Conservation (phyloP, 2,888 invertebrate species). For the Mimachlamys varia region DNA sequence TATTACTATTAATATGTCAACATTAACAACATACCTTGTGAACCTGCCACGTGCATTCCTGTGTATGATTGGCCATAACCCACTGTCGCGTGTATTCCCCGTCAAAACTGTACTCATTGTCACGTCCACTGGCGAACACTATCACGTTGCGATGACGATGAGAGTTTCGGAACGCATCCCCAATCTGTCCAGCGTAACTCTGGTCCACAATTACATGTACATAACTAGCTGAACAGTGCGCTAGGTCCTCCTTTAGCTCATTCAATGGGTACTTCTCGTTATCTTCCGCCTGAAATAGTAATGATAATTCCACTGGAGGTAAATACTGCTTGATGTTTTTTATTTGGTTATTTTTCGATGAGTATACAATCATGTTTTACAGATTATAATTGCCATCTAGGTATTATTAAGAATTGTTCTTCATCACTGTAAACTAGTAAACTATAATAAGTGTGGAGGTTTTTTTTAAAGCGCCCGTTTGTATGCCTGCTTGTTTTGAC, state of each 20-base stretch:
- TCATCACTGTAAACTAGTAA: too few relatives aligned
- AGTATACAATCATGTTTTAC: too few relatives aligned
- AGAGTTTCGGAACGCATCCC: slow-evolving; percentile 77
- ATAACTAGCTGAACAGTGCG: slow-evolving; percentile 81
- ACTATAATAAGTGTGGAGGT: too few relatives aligned
- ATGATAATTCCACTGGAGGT: background rate
- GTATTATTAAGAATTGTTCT: too few relatives aligned
- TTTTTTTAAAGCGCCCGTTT: too few relatives aligned
- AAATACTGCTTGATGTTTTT: too few relatives aligned
- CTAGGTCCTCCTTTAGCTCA: slow-evolving; percentile 82
- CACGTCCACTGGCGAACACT: slow-evolving; percentile 79
- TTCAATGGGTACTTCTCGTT: slow-evolving; percentile 82
- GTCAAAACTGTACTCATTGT: slow-evolving; percentile 78
- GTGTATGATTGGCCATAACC: slow-evolving; percentile 76
- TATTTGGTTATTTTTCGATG: too few relatives aligned
- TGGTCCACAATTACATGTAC: slow-evolving; percentile 83
- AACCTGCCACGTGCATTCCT: slow-evolving; percentile 77
- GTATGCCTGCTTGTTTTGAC: too few relatives aligned
- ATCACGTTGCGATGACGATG: slow-evolving; percentile 77
- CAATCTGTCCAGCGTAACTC: slow-evolving; percentile 81
- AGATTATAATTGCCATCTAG: too few relatives aligned
- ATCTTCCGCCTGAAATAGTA: slow-evolving; percentile 78
- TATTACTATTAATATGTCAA: background rate
- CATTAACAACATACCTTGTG: slow-evolving; percentile 74
- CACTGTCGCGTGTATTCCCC: slow-evolving; percentile 80